Conservation (phyloP, 2,888 invertebrate genomes). For the Odontomyia ornata region DNA sequence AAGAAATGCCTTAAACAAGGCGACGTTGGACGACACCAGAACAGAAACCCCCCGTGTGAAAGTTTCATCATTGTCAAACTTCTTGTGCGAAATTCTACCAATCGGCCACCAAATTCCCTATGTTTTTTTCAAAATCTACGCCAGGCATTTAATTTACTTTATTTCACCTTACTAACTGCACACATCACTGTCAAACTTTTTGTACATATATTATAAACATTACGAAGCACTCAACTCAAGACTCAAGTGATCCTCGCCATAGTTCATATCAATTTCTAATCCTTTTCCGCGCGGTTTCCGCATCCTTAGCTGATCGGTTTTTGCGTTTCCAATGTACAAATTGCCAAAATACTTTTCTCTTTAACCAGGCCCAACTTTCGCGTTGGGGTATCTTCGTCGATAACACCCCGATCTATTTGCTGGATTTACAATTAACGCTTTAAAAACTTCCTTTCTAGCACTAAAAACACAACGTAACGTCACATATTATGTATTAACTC, state of each 20-base stretch:
- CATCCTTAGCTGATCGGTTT: no score
- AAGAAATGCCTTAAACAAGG: slow-evolving; percentile 27
- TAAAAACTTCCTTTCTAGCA: no score
- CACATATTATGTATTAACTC: no score
- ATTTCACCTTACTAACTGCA: slow-evolving; percentile 29
- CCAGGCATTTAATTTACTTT: slow-evolving; percentile 11
- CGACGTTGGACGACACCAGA: slow-evolving; percentile 35
- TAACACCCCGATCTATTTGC: no score
- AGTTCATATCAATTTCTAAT: no score
- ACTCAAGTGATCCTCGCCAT: slow-evolving; percentile 55
- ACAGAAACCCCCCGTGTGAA: slow-evolving; percentile 31
- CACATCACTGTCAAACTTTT: slow-evolving; percentile 48
- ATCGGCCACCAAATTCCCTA: slow-evolving; percentile 7
- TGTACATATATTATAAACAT: slow-evolving; percentile 50
- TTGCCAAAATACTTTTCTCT: slow-evolving; percentile 51
- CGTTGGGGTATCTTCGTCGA: no score
- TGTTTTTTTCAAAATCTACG: background rate
- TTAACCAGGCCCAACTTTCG: no score
- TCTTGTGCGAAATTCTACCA: no score
- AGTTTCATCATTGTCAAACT: no score
- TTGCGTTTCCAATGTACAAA: slow-evolving; percentile 45
- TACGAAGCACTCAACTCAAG: slow-evolving; percentile 54
- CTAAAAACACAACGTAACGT: no score
- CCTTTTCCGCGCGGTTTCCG: no score
- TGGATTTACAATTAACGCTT: no score